Percentiles rank a stretch among this genome's conserved stretches.
These are phyloP conservation scores for Margaritifera margaritifera DNA, from an alignment of 2,888 invertebrate species.

Conservation along the genomic window DNA sequence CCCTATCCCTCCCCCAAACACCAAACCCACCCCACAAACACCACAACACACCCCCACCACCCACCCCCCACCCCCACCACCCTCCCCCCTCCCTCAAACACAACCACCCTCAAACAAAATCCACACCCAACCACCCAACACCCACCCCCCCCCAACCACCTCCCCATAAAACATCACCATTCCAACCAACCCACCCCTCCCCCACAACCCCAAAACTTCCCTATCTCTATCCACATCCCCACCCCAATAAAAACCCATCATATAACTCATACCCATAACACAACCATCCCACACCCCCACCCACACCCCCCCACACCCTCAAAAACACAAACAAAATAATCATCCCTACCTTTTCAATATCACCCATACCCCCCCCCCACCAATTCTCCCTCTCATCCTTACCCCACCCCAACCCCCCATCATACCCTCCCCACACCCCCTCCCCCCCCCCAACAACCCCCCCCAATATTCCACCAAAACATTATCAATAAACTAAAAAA, in stretches of 20 bases:
- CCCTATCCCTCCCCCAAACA: neutral
- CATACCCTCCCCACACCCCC: neutral
- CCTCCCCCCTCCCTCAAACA: neutral
- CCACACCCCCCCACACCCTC: too few species aligned
- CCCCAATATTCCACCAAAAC: neutral
- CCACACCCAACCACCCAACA: neutral
- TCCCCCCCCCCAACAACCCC: neutral
- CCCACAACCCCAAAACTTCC: too few species aligned
- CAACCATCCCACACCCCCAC: too few species aligned
- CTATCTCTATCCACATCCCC: too few species aligned
- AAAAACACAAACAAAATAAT: too few species aligned
- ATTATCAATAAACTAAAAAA: neutral
- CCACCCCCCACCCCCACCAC: neutral
- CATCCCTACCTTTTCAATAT: too few species aligned
- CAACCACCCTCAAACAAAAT: neutral
- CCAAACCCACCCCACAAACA: neutral
- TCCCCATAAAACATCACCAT: neutral
- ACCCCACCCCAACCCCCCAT: too few species aligned
- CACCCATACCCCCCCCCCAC: too few species aligned
- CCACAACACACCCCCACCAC: neutral
- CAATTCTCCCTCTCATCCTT: too few species aligned
- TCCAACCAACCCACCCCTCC: neutral
- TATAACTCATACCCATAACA: neutral
- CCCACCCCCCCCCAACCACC: too few species aligned
- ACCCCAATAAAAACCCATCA: too few species aligned